Conservation (phyloP, 2,797 vertebrate genomes). For the Merluccius polli region DNA sequence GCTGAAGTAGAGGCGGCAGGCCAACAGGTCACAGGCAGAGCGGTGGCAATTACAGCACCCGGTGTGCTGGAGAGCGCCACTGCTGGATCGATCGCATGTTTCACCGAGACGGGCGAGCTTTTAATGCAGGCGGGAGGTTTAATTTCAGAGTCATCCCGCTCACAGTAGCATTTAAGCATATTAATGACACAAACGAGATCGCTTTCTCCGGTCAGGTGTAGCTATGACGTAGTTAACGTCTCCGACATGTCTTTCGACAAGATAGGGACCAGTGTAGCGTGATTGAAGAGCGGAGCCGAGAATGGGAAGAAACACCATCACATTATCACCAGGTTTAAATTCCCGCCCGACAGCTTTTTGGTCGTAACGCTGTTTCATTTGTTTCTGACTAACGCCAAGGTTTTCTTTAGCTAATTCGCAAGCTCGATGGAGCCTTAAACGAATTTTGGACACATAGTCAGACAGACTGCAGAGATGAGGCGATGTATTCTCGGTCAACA, state of each 20-base stretch:
- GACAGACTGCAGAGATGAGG: too few species aligned
- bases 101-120: background rate
- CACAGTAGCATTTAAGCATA: background rate
- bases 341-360: background rate
- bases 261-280: too few species aligned
- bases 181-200: background rate
- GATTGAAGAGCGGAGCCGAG: too few species aligned
- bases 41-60: background rate
- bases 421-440: too few species aligned
- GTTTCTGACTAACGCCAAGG: background rate
- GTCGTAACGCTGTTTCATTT: background rate
- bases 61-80: background rate
- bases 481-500: too few species aligned
- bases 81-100: background rate
- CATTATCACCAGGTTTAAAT: too few species aligned
- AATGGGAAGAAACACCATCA: too few species aligned
- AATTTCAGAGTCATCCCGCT: background rate
- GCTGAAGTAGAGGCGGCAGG: too few species aligned
- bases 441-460: too few species aligned
- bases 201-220: background rate
- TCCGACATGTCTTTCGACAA: too few species aligned
- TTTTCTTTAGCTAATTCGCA: background rate
- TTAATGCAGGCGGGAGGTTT: background rate
- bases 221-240: too few species aligned
- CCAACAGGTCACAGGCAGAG: too few species aligned